Conservation (phyloP, 64 coral and sea anemone species). For the Stylophora pistillata region DNA sequence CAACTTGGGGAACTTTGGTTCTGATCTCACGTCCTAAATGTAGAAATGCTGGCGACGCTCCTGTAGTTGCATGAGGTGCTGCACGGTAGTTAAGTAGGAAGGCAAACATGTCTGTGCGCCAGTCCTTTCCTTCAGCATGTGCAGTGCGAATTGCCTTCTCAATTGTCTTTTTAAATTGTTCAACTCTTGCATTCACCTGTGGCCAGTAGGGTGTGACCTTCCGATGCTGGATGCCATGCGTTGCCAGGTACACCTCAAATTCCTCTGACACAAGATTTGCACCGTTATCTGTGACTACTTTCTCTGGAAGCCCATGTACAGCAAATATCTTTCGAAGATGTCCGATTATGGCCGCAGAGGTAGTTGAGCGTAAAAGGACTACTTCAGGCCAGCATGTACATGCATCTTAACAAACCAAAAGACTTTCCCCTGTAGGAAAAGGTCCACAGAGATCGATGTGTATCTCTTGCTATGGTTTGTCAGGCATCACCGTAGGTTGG, state of each 20-base stretch:
- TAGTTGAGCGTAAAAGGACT: conserved; percentile 46
- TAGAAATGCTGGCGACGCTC: too few species aligned
- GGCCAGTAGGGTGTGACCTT: conserved; percentile 71
- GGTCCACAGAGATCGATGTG: conserved; percentile 55
- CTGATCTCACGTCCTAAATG: too few species aligned
- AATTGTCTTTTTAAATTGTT: conserved; percentile 49
- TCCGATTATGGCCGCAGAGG: conserved; percentile 36
- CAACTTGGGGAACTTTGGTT: too few species aligned
- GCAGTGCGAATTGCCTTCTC: conserved; percentile 47
- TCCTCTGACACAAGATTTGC: conserved; percentile 46
- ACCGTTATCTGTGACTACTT: conserved; percentile 8
- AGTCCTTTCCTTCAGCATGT: too few species aligned
- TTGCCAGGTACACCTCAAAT: conserved; percentile 13
- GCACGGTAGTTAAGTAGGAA: too few species aligned
- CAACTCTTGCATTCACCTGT: conserved; percentile 39
- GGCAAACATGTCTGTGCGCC: too few species aligned
- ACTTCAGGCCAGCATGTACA: conserved; percentile 46
- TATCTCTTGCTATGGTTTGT: conserved; percentile 28
- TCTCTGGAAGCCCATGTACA: too few species aligned
- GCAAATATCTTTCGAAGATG: conserved; percentile 52
- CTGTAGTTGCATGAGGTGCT: too few species aligned
- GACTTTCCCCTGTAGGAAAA: conserved; percentile 46
- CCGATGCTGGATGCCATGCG: conserved; percentile 49
- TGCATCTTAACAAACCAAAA: conserved; percentile 35
- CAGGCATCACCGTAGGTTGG: conserved; percentile 17